Evolutionary conservation across 2,113 vertebrate species (phyloP).

Genomic region (Boleophthalmus pectinirostris): DNA sequence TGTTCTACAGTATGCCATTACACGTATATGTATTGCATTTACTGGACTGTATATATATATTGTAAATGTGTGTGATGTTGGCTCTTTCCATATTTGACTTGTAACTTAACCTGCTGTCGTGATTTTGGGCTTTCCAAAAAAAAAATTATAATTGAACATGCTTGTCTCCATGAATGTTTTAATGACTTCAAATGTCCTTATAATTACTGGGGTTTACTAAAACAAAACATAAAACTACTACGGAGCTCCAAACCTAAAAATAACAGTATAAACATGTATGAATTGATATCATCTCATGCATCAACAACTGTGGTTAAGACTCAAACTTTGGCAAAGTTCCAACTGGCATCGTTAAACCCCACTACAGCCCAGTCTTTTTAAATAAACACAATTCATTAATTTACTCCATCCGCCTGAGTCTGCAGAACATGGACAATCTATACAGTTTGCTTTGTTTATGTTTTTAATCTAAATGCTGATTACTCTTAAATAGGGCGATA

Average conservation of each 20-base stretch:
- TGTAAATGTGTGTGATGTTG: too few relatives aligned
- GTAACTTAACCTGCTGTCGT: too few relatives aligned
- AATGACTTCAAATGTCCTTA: too few relatives aligned
- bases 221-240: not conserved
- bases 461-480: slow-evolving; percentile 70
- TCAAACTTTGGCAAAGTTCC: not conserved
- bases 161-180: too few relatives aligned
- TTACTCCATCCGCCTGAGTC: slow-evolving; percentile 29
- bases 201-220: not conserved
- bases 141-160: too few relatives aligned
- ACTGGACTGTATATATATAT: too few relatives aligned
- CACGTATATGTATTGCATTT: too few relatives aligned
- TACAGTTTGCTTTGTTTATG: slow-evolving; percentile 47
- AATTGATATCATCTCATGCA: not conserved
- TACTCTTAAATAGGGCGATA: slow-evolving; percentile 22
- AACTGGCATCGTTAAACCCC: not conserved
- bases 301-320: not conserved
- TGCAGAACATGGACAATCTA: slow-evolving; percentile 54
- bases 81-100: too few relatives aligned
- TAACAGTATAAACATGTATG: not conserved
- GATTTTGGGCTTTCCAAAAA: too few relatives aligned
- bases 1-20: too few relatives aligned
- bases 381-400: slow-evolving; percentile 16
- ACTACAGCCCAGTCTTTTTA: not conserved
- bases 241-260: not conserved